These are phyloP conservation scores for Pimpla rufipes DNA, from an alignment of 2,888 invertebrate genomes.

Conservation along the genomic window DNA sequence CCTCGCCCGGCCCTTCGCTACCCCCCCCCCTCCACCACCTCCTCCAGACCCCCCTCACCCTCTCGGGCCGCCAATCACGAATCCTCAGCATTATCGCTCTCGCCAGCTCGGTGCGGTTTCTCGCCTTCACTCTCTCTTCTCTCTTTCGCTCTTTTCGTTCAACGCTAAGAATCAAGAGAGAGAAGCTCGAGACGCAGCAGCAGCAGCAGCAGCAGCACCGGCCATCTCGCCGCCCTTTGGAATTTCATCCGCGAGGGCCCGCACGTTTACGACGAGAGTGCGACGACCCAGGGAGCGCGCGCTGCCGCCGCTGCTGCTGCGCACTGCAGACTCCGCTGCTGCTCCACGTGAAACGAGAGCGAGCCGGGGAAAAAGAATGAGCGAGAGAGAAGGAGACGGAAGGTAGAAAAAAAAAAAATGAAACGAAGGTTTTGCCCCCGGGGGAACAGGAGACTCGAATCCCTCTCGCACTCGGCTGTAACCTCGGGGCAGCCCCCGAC, in stretches of 20 bases:
- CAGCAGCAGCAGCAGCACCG: slow-evolving; percentile 30
- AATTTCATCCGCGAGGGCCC: slow-evolving; percentile 64
- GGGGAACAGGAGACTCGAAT: slow-evolving; percentile 54
- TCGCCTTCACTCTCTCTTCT: slow-evolving; percentile 37
- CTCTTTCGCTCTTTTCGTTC: slow-evolving; percentile 40
- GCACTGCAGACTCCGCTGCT: slow-evolving; percentile 17
- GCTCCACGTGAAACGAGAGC: slow-evolving; percentile 62
- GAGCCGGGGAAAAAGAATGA: slow-evolving; percentile 32
- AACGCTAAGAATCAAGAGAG: slow-evolving; percentile 51
- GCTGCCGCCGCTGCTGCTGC: slow-evolving; percentile 26
- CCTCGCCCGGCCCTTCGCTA: slow-evolving; percentile 64
- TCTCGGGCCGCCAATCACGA: slow-evolving; percentile 64
- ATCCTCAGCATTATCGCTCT: slow-evolving; percentile 68
- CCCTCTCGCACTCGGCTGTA: slow-evolving; percentile 38
- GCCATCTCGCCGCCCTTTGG: slow-evolving; percentile 62
- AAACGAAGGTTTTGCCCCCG: not conserved
- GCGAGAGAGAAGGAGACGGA: slow-evolving; percentile 38
- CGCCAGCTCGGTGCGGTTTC: slow-evolving; percentile 32
- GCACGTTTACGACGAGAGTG: slow-evolving; percentile 65
- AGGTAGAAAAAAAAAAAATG: slow-evolving; percentile 33
- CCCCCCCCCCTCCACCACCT: slow-evolving; percentile 42
- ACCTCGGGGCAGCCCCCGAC: no score
- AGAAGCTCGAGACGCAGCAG: slow-evolving; percentile 22
- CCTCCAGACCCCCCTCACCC: slow-evolving; percentile 8
- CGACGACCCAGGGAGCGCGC: slow-evolving; percentile 66